phyloP scores from a whole-genome alignment of 2,797 vertebrate species.

The Hozukius guyotensis region DNA sequence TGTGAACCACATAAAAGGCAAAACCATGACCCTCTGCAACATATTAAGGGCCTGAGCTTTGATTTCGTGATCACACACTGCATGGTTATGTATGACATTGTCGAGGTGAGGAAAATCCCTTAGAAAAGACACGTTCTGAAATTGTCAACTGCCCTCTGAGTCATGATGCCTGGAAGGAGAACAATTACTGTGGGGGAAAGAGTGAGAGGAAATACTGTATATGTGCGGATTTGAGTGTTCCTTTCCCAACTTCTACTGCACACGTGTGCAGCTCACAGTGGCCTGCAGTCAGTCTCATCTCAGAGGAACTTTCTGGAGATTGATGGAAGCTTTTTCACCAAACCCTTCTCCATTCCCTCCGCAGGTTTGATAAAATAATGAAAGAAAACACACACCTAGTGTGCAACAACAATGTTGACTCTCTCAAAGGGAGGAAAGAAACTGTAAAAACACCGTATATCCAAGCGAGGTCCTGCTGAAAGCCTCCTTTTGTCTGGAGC shows the following conservation, averaged over 20 bases:
- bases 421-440: constrained; percentile 61
- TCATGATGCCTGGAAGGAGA: constrained; percentile 37
- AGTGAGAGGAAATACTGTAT: constrained; percentile 7
- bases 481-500: constrained; percentile 64
- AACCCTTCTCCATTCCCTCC: constrained; percentile 16
- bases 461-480: constrained; percentile 50
- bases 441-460: constrained; percentile 64
- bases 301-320: not conserved
- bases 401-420: constrained; percentile 48
- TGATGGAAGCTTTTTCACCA: not conserved
- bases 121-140: constrained; percentile 31
- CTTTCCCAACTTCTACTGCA: constrained; percentile 15
- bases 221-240: constrained; percentile 3
- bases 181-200: not conserved
- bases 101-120: constrained; percentile 52
- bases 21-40: constrained; percentile 68
- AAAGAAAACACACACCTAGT: constrained; percentile 29
- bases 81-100: constrained; percentile 54
- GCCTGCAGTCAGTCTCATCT: constrained; percentile 1
- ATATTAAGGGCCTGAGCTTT: constrained; percentile 61
- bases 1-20: constrained; percentile 71
- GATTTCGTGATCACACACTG: constrained; percentile 65
- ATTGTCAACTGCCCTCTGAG: constrained; percentile 35
- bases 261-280: not conserved
- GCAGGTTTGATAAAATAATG: constrained; percentile 33